A percentile compares a stretch with the other conserved stretches of the same genome.
phyloP scores from a whole-genome alignment of 2,888 invertebrate genomes.

The Cetonia aurata region DNA sequence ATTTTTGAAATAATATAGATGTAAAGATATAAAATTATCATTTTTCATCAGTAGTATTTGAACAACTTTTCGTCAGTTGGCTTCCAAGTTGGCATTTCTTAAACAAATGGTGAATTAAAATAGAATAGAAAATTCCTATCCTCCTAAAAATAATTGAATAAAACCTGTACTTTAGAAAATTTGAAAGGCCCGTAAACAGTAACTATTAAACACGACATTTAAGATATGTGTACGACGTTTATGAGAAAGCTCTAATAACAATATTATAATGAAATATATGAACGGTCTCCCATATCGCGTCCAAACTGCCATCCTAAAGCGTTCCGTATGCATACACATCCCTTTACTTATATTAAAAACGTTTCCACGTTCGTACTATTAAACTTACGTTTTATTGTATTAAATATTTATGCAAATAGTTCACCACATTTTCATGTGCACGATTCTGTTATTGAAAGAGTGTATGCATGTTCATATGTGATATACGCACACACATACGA shows the following conservation, averaged over 20 bases:
- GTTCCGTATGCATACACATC: slow-evolving; percentile 21
- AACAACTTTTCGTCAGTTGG: no score
- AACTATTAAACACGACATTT: background rate
- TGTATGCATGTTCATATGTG: slow-evolving; percentile 64
- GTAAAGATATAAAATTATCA: no score
- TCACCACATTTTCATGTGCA: slow-evolving; percentile 43
- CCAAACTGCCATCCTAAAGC: slow-evolving; percentile 27
- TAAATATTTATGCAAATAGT: slow-evolving; percentile 48
- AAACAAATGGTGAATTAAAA: no score
- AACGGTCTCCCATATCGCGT: slow-evolving; percentile 6
- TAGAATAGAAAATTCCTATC: no score
- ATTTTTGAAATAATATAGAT: no score
- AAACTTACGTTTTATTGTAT: slow-evolving; percentile 42
- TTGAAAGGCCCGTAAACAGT: background rate
- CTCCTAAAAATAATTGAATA: no score
- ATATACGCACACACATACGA: slow-evolving; percentile 55
- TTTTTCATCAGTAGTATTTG: no score
- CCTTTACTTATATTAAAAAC: slow-evolving; percentile 39
- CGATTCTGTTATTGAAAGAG: slow-evolving; percentile 54
- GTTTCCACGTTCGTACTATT: slow-evolving; percentile 36
- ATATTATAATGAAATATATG: slow-evolving; percentile 18
- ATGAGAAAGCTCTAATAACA: slow-evolving; percentile 14
- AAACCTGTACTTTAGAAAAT: no score
- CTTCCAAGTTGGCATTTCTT: no score
- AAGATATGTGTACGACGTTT: background rate